These are phyloP conservation scores for Noctilio leporinus DNA, from an alignment of 2,113 vertebrate genomes.

Conservation along the genomic window DNA sequence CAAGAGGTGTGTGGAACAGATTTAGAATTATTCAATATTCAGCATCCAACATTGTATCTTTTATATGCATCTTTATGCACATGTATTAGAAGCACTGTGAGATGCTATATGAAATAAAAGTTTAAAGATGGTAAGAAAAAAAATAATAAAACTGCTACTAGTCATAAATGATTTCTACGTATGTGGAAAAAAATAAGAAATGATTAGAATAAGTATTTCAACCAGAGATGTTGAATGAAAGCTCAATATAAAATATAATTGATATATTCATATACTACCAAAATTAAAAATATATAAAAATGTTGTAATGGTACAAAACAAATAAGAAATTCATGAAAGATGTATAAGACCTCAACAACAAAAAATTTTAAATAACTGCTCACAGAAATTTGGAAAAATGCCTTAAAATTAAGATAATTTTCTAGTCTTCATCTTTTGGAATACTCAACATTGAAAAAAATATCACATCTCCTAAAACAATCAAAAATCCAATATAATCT, in stretches of 20 bases:
- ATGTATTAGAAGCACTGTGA: not conserved
- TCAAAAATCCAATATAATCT: not conserved
- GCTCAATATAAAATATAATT: not conserved
- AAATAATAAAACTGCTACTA: not conserved
- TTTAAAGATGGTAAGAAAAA: not conserved
- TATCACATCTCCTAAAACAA: not conserved
- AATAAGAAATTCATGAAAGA: not conserved
- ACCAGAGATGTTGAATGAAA: not conserved
- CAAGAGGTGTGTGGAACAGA: not conserved
- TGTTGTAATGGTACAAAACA: not conserved
- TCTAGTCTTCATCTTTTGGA: not conserved
- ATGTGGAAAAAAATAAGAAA: not conserved
- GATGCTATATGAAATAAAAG: not conserved
- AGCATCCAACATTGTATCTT: not conserved
- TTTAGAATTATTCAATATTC: not conserved
- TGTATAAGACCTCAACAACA: not conserved
- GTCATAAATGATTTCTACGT: not conserved
- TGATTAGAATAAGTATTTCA: not conserved
- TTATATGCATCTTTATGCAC: not conserved
- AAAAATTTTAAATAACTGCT: not conserved
- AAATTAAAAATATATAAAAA: not conserved
- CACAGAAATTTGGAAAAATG: not conserved
- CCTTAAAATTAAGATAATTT: not conserved
- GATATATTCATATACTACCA: not conserved
- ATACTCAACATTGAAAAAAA: not conserved